Conservation (phyloP, 2,888 invertebrate genomes). For the Drosophila phalerata region DNA sequence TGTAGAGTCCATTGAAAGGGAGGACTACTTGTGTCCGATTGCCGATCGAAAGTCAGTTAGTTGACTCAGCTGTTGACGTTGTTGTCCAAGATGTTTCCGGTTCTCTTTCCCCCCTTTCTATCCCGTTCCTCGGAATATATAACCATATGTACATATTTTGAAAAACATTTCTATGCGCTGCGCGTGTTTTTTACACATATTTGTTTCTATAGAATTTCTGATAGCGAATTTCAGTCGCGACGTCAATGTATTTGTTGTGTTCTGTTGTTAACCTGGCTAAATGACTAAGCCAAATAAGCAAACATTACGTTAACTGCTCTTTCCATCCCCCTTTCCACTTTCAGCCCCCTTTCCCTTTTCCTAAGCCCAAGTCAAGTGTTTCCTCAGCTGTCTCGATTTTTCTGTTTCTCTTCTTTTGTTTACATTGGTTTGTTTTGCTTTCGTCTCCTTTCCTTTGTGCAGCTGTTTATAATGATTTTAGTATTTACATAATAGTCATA, state of each 20-base stretch:
- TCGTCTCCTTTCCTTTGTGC: slow-evolving; percentile 3
- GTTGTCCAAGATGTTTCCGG: slow-evolving; percentile 10
- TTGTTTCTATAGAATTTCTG: slow-evolving; percentile 26
- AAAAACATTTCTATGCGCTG: slow-evolving; percentile 27
- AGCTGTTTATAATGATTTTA: slow-evolving; percentile 13
- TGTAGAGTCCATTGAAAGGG: background rate
- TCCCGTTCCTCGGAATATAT: background rate
- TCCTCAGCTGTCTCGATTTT: slow-evolving; percentile 13
- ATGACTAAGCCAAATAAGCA: slow-evolving; percentile 32
- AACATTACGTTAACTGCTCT: slow-evolving; percentile 1
- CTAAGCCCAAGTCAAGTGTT: background rate
- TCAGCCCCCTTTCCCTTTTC: background rate
- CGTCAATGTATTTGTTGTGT: slow-evolving; percentile 9
- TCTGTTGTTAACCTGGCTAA: slow-evolving; percentile 17
- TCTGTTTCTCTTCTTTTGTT: slow-evolving; percentile 9
- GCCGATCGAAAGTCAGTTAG: background rate
- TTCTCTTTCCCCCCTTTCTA: background rate
- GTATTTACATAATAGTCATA: background rate
- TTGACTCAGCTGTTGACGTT: slow-evolving; percentile 16
- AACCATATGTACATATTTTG: background rate
- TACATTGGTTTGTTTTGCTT: slow-evolving; percentile 3
- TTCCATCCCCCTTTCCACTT: background rate
- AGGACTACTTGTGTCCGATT: background rate
- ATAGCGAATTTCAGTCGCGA: slow-evolving; percentile 12
- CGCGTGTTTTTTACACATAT: slow-evolving; percentile 24